Base-by-base conservation (phyloP, 2,113 vertebrate species). In the Sinocyclocheilus grahami region DNA sequence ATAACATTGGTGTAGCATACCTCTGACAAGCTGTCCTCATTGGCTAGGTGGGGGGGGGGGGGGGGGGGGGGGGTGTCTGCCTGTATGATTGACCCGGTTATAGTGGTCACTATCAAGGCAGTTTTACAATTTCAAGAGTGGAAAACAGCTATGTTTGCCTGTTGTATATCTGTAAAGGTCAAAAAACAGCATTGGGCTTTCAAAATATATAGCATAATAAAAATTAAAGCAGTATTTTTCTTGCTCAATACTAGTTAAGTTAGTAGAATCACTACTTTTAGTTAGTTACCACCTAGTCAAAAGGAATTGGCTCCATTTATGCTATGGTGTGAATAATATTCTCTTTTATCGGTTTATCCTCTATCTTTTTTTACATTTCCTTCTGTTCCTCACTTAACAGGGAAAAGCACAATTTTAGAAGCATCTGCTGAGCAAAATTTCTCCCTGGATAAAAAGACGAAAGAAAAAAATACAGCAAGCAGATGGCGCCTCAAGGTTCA, bases 401-500 rank as follows among this genome's bases (percentile, higher is more conserved):
- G 77, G 55, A 62, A 80, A 24, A 80, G 5, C 39, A 96, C 96
- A 96, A 96, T 97, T 95, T 93, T 93, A 86, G 94, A 96, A 96
- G 96, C 96, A 97, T 98, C 97, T 97, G 97, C 96, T 96, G 93
- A 3, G 93, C 96, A 96, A 94, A 96, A 96, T 96, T 95, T 94
- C 88, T 90, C 89, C 55, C 71, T 76, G 37, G 60, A 71, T 58
- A 62, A 53, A 37, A 72, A 48, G 24, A 67, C 55, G 3, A 87
- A 77, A 92, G 94, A 95, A 92, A 93, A 95, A 95, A 58, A 9
- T 67, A 94, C 95, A 96, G 94, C 94, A 95, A 97, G 94, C 97
- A 99, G 97, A 98, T 98, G 97, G 97, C 96, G 95, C 92, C 95
- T 97, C 95, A 94, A 96, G 96, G 97, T 99, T 97, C 97, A 97